These are phyloP conservation scores for Eulacestoma nigropectus DNA, from an alignment of 2,113 vertebrate species.

Conservation along the genomic window DNA sequence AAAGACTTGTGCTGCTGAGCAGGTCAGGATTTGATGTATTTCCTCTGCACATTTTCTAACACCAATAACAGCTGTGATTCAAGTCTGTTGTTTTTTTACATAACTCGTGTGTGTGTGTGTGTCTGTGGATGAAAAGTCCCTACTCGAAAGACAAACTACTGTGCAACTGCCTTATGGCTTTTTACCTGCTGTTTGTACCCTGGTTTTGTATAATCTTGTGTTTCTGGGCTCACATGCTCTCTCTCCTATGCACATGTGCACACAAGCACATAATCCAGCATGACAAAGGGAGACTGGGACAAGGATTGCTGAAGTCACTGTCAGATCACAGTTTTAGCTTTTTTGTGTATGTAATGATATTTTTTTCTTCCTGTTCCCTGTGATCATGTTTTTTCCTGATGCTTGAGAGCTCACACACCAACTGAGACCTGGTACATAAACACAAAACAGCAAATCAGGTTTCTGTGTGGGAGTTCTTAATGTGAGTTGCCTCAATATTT, in stretches of 20 bases:
- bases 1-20: background rate
- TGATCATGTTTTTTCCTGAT: background rate
- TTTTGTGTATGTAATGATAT: background rate
- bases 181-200: background rate
- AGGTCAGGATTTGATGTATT: background rate
- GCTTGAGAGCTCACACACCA: background rate
- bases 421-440: background rate
- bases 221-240: background rate
- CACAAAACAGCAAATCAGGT: background rate
- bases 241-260: background rate
- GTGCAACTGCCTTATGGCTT: background rate
- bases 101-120: background rate
- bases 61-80: background rate
- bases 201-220: background rate
- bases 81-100: background rate
- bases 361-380: background rate
- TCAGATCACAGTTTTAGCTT: background rate
- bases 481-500: background rate
- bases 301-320: background rate
- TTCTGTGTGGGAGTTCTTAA: background rate
- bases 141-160: background rate
- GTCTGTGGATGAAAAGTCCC: background rate
- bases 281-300: background rate
- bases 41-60: background rate
- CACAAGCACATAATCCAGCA: background rate